These are phyloP conservation scores for Drosophila nr. fundita DNA, from an alignment of 2,888 invertebrate genomes.

Conservation along the genomic window DNA sequence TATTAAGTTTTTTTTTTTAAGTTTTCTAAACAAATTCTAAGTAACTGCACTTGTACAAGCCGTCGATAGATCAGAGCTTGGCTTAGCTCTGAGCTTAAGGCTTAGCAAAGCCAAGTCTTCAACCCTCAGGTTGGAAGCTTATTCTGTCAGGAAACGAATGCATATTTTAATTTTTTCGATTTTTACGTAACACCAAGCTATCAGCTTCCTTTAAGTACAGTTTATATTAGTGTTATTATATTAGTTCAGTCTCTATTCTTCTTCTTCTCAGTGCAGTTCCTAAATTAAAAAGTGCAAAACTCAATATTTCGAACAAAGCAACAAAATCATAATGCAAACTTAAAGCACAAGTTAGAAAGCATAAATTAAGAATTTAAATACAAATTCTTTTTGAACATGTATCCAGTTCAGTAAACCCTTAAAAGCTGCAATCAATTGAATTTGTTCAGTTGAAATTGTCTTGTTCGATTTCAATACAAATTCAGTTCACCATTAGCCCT, in stretches of 20 bases:
- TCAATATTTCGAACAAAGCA: not conserved
- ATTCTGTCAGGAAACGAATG: not conserved
- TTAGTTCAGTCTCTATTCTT: not conserved
- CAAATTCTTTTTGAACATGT: not conserved
- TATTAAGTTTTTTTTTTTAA: not conserved
- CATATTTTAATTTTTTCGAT: not conserved
- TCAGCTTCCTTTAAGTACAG: not conserved
- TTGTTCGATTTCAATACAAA: conserved; percentile 20
- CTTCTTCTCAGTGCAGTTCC: not conserved
- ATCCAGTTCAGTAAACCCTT: conserved; percentile 7
- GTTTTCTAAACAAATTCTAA: not conserved
- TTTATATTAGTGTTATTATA: too few species aligned
- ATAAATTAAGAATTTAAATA: not conserved
- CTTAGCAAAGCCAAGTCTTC: not conserved
- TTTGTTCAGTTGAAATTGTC: conserved; percentile 7
- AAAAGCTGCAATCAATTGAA: not conserved
- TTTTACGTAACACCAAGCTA: not conserved
- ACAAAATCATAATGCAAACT: not conserved
- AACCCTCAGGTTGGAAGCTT: not conserved
- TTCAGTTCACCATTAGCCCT: conserved; percentile 35
- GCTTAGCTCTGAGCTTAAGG: not conserved
- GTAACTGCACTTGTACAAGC: not conserved
- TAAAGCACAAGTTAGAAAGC: not conserved
- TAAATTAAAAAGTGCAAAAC: not conserved
- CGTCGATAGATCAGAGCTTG: not conserved